Percentiles rank a stretch among this genome's conserved stretches.
These are phyloP conservation scores for Leptopilina myrica DNA, from an alignment of 2,888 invertebrate species.

Conservation along the genomic window DNA sequence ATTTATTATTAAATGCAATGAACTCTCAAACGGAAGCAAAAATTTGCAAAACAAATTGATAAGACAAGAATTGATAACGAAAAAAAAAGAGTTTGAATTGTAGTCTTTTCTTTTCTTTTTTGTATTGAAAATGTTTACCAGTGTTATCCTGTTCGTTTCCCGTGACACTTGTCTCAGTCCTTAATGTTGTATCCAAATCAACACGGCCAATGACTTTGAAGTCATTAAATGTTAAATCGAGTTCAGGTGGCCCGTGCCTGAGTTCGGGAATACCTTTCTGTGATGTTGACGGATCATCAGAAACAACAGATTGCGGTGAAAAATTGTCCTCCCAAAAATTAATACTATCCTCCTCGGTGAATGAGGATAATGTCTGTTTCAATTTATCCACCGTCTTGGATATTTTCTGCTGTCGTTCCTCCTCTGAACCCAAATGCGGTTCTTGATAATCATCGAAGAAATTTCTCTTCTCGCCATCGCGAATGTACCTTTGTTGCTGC, in stretches of 20 bases:
- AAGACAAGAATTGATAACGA: neutral
- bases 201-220: constrained; percentile 70
- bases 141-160: constrained; percentile 5
- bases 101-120: neutral
- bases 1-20: neutral
- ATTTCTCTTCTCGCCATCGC: constrained; percentile 4
- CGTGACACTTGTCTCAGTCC: constrained; percentile 35
- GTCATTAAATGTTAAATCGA: constrained; percentile 66
- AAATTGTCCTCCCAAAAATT: constrained; percentile 66
- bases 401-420: constrained; percentile 71
- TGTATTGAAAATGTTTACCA: constrained; percentile 3
- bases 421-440: constrained; percentile 70
- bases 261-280: constrained; percentile 62
- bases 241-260: constrained; percentile 67
- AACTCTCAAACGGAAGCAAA: neutral
- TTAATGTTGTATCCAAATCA: constrained; percentile 58
- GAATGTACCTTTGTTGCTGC: neutral
- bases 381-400: constrained; percentile 70
- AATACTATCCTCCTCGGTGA: constrained; percentile 63
- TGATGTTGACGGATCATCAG: constrained; percentile 39
- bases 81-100: no score
- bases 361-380: constrained; percentile 67
- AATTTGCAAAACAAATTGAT: neutral
- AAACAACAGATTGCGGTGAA: constrained; percentile 33
- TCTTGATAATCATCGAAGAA: constrained; percentile 47